Evolutionary conservation across 1,140 invertebrate genomes (phyloP), one percentile per base, ranked within the genome.

Genomic region (Reticulitermes speratus): DNA sequence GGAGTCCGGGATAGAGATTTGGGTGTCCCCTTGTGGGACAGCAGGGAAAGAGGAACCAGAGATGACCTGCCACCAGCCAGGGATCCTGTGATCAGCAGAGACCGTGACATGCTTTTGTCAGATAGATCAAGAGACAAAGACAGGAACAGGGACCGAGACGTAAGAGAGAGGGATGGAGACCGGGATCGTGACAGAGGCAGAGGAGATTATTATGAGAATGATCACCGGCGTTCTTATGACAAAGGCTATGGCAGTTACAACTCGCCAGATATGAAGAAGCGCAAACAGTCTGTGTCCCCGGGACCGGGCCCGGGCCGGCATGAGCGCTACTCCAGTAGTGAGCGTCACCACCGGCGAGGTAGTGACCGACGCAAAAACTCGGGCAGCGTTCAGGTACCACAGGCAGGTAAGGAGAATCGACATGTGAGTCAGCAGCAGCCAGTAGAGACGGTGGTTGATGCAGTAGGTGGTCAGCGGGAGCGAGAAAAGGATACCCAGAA

Each of bases 401-500:
- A 84, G 9, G 52, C 16, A 23, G 84, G 84, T 3, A 84, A 84
- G 84, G 84, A 84, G 45, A 84, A 84, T 45, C 45, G 84, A 16
- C 84, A 84, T 8, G 19, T 30, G n/a, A 55, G 48, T 8, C 84
- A 84, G 84, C 82, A 83, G 82, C 84, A 84, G 59, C 84, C 84
- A 14, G 84, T 84, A 21, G 84, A 84, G 59, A 65, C 84, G 6
- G 48, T 84, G 84, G 84, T 55, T 1, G 84, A 55, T 30, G 32
- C 84, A 30, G 84, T 25, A 84, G 84, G 59, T 16, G 59, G 84
- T 52, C 48, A 45, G n/a, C 84, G 84, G 45, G 52, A 84, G 25
- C 38, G 59, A 30, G 84, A 84, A 11, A 84, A 84, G 84, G 84
- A 84, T n/a, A 59, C n/a, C 45, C 84, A 84, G 84, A 84, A 84